Evolutionary conservation across 1,140 invertebrate genomes (phyloP), one percentile per base, ranked within the genome.

Genomic region (Penaeus vannamei): DNA sequence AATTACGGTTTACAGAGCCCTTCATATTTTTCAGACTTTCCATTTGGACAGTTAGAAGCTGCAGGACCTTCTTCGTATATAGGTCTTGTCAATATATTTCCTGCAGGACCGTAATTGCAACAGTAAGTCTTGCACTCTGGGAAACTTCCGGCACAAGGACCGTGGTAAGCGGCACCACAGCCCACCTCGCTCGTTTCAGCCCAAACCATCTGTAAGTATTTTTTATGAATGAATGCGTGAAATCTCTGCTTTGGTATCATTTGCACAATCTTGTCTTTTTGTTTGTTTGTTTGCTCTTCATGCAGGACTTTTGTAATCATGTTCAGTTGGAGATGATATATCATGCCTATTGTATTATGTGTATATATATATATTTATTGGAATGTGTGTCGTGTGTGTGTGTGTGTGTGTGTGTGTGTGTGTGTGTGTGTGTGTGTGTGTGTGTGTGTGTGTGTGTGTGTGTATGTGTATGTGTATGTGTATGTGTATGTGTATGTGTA

Each of bases 51-150:
- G 20, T 76, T 76, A 0, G 72, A 72, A 22, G 72, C 26, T 0
- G 72, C 42, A 7, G 72, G 72, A 20, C 72, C 72, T 10, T 36
- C 32, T 36, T 76, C 72, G 20, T 76, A 76, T 1, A 76, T 29
- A 7, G 72, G 72, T 14, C 26, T 29, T 4, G 19, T 17, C 72
- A 32, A 20, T 10, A 76, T 36, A 14, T 76, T 76, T 7, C 29
- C 72, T 17, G 72, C 72, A 29, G 72, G 72, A 20, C 72, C 72
- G 5, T 76, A 76, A 22, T 76, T 76, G 72, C 72, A 76, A 8
- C 29, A 29, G 26, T 76, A 76, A 4, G 72, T 76, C n/a, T 76
- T 76, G 72, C 72, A 76, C 5, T 32, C 72, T 20, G 29, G 19
- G 14, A n/a, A 76, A 1, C 1, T 4, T 0, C 22, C 72, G 10